phyloP scores from a whole-genome alignment of 1,140 invertebrate genomes.

The Atta texana region DNA sequence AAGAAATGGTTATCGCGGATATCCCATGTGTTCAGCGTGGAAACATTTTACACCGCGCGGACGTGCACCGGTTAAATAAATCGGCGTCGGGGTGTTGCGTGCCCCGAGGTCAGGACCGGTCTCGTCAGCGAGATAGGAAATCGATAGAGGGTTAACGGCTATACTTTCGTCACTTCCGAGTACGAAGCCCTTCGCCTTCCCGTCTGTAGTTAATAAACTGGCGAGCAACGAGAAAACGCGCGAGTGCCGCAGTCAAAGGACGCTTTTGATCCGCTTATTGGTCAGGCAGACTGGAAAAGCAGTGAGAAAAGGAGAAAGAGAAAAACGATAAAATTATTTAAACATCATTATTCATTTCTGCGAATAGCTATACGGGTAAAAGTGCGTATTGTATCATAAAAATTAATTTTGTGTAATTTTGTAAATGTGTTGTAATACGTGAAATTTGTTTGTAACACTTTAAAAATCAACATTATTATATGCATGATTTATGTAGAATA shows the following conservation, averaged over 20 bases:
- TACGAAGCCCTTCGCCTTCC: slow-evolving; percentile 47
- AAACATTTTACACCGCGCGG: slow-evolving; percentile 65
- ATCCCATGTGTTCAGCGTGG: slow-evolving; percentile 58
- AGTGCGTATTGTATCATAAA: background rate
- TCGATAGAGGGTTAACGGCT: slow-evolving; percentile 57
- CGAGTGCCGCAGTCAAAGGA: slow-evolving; percentile 69
- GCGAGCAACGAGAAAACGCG: slow-evolving; percentile 68
- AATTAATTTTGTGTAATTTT: background rate
- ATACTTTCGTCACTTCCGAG: slow-evolving; percentile 42
- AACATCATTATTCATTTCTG: slow-evolving; percentile 33
- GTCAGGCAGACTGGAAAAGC: slow-evolving; percentile 50
- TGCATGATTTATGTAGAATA: background rate
- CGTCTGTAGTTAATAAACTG: slow-evolving; percentile 70
- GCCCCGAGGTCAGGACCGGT: slow-evolving; percentile 63
- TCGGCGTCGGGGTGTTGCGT: slow-evolving; percentile 48
- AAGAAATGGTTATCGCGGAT: slow-evolving; percentile 65
- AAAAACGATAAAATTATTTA: slow-evolving; percentile 33
- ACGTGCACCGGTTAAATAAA: slow-evolving; percentile 65
- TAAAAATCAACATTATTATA: background rate
- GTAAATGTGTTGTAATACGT: background rate
- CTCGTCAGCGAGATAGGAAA: slow-evolving; percentile 50
- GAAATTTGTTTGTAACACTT: background rate
- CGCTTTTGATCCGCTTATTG: slow-evolving; percentile 71
- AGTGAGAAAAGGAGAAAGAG: slow-evolving; percentile 48
- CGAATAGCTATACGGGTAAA: background rate